These are phyloP conservation scores for Polypedilum vanderplanki DNA, from an alignment of 1,140 invertebrate species.

Conservation along the genomic window DNA sequence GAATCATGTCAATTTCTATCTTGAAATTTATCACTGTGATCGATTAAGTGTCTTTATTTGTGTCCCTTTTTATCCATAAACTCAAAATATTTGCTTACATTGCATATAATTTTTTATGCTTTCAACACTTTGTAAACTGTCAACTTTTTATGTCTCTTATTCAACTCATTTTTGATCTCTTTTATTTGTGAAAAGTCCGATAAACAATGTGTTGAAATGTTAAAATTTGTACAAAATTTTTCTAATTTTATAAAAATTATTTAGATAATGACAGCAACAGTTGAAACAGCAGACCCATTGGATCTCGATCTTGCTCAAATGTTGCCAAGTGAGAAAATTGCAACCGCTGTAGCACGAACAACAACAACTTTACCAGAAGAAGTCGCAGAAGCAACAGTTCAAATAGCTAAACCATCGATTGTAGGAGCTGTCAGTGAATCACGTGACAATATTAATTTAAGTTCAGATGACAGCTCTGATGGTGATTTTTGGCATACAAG, in stretches of 20 bases:
- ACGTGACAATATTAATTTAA: conserved; percentile 53
- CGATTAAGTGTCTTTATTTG: background rate
- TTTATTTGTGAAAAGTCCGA: conserved; percentile 31
- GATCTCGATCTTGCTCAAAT: conserved; percentile 67
- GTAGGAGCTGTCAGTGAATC: conserved; percentile 41
- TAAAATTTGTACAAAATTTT: no score
- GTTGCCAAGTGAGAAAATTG: conserved; percentile 72
- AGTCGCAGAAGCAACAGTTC: conserved; percentile 59
- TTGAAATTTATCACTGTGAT: background rate
- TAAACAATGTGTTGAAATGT: conserved; percentile 31
- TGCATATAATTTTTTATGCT: background rate
- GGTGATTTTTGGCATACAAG: conserved; percentile 84
- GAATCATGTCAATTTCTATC: background rate
- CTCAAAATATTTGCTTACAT: background rate
- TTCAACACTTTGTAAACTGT: background rate
- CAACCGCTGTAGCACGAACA: conserved; percentile 72
- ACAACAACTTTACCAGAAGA: conserved; percentile 84
- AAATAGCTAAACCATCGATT: conserved; percentile 59
- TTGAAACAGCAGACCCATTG: conserved; percentile 84
- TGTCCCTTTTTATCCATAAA: background rate
- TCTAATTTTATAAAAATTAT: conserved; percentile 30
- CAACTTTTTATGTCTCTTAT: background rate
- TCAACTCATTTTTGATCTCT: background rate
- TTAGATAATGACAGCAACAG: conserved; percentile 87
- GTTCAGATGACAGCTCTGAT: conserved; percentile 58